Base-by-base conservation (phyloP, 2,888 invertebrate species). In the Anorthoa munda region DNA sequence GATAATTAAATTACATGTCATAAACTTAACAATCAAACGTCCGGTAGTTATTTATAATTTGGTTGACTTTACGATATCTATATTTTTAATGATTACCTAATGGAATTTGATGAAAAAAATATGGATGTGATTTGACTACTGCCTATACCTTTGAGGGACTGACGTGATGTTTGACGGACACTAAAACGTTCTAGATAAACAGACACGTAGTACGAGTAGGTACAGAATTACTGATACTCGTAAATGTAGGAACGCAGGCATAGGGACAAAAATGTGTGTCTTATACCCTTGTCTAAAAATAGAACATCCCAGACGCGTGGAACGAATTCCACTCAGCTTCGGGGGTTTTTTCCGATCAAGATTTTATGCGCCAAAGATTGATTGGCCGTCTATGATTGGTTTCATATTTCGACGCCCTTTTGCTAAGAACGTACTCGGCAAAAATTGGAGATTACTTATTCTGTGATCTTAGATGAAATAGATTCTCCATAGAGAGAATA, bases 361-460 rank as follows among this genome's bases (percentile, higher is more conserved):
- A 66, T 45, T 65, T 72, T 26, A 65, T 55, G 60, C 72, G 60
- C 60, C 60, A 61, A 11, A 60, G 65, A 72, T 51, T 77, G 77
- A 77, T 60, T 72, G 53, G 64, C 55, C n/a, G 4, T 45, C 46
- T 55, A 76, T 55, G 76, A 76, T 76, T 76, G 59, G 77, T 59
- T 53, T 76, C 71, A 77, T 71, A 45, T 77, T 76, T 64, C 26
- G 46, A 45, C 53, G 31, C 15, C 13, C 11, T 64, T 26, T 64
- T 48, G 23, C 46, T 48, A 55, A 53, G 13, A 48, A 48, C 7
- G 17, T 15, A 56, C 39, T 39, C 39, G 9, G 39, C 39, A 39
- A 39, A n/a, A 15, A 23, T 55, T 15, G 21, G 21, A 23, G 53
- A 23, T 55, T 15, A 55, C 23, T 13, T 23, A 23, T 4, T 55